A percentile compares a stretch with the other conserved stretches of the same genome.
These are phyloP conservation scores for Plecotus auritus DNA, from an alignment of 2,113 vertebrate genomes.

Conservation along the genomic window DNA sequence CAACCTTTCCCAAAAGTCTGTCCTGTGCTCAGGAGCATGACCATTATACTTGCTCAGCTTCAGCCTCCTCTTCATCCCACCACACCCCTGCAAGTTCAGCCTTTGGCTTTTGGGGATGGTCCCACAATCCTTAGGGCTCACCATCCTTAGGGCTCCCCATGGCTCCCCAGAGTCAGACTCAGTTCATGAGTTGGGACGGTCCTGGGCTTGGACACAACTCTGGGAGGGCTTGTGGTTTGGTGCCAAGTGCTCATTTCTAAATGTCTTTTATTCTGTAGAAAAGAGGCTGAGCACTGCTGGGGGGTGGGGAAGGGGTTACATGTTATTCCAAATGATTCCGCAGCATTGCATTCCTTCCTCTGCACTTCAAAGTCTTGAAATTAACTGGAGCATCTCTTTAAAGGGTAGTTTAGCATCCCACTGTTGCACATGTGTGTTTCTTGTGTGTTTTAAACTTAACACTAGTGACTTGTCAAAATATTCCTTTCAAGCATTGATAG, in stretches of 20 bases:
- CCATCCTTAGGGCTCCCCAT: background rate
- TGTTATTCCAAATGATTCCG: background rate
- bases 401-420: background rate
- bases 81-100: background rate
- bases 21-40: background rate
- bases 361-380: background rate
- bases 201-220: too few relatives aligned
- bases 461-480: background rate
- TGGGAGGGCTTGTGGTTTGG: background rate
- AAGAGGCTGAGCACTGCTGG: fast-evolving
- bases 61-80: background rate
- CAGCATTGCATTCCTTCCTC: background rate
- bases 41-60: background rate
- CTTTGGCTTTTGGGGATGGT: background rate
- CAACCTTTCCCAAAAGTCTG: background rate
- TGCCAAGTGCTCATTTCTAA: background rate
- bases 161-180: background rate
- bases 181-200: fast-evolving
- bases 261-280: background rate
- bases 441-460: background rate
- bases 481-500: background rate
- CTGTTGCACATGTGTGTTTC: background rate
- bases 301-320: background rate
- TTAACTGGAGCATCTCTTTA: background rate
- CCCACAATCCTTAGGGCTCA: too few relatives aligned